phyloP scores from a whole-genome alignment of 2,888 invertebrate genomes.

The Drosophila trichaetosa region DNA sequence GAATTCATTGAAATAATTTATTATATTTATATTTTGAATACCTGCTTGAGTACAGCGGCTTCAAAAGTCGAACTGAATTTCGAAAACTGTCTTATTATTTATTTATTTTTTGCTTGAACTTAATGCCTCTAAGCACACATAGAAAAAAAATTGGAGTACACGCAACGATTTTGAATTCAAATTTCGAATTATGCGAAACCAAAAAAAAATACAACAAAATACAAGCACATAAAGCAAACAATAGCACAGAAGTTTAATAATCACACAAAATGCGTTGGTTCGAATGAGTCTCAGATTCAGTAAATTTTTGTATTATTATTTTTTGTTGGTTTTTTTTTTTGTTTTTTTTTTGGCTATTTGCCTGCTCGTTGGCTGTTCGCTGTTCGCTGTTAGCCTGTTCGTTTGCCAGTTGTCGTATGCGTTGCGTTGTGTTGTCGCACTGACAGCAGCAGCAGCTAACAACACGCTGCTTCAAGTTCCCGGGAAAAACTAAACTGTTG shows the following conservation, averaged over 20 bases:
- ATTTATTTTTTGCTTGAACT: neutral
- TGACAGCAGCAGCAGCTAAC: constrained; percentile 49
- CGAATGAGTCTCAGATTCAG: constrained; percentile 22
- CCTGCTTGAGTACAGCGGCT: constrained; percentile 5
- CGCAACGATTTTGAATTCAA: constrained; percentile 10
- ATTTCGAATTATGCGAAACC: constrained; percentile 10
- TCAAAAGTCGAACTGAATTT: neutral
- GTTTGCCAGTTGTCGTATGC: constrained; percentile 14
- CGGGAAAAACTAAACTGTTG: constrained; percentile 86
- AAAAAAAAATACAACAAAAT: constrained; percentile 21
- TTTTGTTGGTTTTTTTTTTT: neutral
- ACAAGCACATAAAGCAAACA: constrained; percentile 23
- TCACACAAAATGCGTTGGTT: constrained; percentile 11
- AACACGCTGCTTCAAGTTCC: constrained; percentile 83
- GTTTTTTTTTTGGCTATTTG: neutral
- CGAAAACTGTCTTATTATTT: neutral
- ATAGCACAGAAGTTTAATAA: constrained; percentile 15
- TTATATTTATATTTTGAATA: neutral
- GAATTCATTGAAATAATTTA: neutral
- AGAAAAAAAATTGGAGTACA: constrained; percentile 14
- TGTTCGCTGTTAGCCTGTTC: neutral
- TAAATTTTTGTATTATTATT: neutral
- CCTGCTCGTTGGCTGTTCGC: neutral
- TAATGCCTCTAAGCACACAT: constrained; percentile 10
- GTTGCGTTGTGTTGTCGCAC: constrained; percentile 22